Evolutionary conservation across 2,888 invertebrate genomes (phyloP).

Genomic region (Drosophila kuntzei): DNA sequence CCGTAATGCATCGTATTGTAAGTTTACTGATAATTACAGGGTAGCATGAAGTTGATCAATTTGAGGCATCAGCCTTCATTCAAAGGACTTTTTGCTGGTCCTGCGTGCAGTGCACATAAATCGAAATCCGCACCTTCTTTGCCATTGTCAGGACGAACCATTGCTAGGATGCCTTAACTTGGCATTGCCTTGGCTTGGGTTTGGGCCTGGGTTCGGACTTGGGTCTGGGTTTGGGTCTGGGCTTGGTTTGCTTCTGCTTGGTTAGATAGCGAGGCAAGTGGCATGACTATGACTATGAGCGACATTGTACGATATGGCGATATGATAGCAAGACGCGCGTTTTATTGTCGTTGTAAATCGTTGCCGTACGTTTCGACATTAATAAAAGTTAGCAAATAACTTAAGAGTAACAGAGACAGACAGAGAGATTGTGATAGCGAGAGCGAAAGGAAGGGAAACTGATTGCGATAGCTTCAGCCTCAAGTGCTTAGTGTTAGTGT

Average conservation of each 20-base stretch:
- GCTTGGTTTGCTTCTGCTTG: constrained; percentile 43
- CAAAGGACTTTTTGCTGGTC: constrained; percentile 49
- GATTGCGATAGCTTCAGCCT: constrained; percentile 45
- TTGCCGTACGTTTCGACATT: constrained; percentile 81
- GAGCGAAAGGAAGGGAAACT: constrained; percentile 29
- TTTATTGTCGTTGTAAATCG: constrained; percentile 82
- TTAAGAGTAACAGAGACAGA: constrained; percentile 57
- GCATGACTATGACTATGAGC: constrained; percentile 79
- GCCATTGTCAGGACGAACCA: constrained; percentile 72
- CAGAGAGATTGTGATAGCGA: constrained; percentile 23
- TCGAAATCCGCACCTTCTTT: constrained; percentile 81
- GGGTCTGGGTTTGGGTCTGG: constrained; percentile 21
- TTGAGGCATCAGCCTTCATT: constrained; percentile 3
- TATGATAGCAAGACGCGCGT: constrained; percentile 80
- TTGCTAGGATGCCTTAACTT: constrained; percentile 52
- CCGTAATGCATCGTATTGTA: background rate
- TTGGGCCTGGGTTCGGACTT: constrained; percentile 28
- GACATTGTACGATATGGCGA: constrained; percentile 81
- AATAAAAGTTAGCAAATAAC: constrained; percentile 81
- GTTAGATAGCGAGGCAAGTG: constrained; percentile 74
- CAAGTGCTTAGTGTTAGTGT: constrained; percentile 56
- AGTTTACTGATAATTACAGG: background rate
- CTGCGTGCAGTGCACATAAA: constrained; percentile 80
- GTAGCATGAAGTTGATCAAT: constrained; percentile 15
- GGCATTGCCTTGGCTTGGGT: constrained; percentile 20